Conservation (phyloP, 1,140 invertebrate genomes). For the Prorops nasuta region DNA sequence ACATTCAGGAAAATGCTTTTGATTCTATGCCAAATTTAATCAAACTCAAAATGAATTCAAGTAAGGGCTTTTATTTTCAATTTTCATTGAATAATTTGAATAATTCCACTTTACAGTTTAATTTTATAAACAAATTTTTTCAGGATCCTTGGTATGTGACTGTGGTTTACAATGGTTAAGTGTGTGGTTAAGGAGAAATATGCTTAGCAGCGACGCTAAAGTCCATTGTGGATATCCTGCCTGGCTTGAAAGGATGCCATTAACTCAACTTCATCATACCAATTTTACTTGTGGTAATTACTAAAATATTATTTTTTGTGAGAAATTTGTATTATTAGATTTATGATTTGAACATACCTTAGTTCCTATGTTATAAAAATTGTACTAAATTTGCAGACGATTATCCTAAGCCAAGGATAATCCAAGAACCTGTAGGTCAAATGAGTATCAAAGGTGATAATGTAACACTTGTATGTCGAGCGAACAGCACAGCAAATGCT, state of each 20-base stretch:
- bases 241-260: constrained; percentile 64
- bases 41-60: constrained; percentile 48
- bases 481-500: constrained; percentile 63
- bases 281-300: constrained; percentile 73
- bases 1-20: constrained; percentile 80
- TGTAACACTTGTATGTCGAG: constrained; percentile 77
- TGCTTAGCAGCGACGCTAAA: constrained; percentile 50
- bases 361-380: too few relatives aligned
- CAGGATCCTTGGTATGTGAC: constrained; percentile 78
- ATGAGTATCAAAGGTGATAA: constrained; percentile 83
- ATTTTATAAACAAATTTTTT: too few relatives aligned
- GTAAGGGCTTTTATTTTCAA: too few relatives aligned
- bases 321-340: constrained; percentile 1
- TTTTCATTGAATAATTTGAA: too few relatives aligned
- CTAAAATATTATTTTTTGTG: constrained; percentile 24
- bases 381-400: constrained; percentile 57
- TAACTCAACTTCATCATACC: constrained; percentile 66
- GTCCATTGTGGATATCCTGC: constrained; percentile 78
- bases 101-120: too few relatives aligned
- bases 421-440: constrained; percentile 76
- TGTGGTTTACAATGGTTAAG: constrained; percentile 80
- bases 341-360: constrained; percentile 12
- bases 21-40: constrained; percentile 63
- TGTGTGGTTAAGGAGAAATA: constrained; percentile 64
- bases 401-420: constrained; percentile 81